phyloP scores from a whole-genome alignment of 2,113 vertebrate species.

The Oryzias celebensis region DNA sequence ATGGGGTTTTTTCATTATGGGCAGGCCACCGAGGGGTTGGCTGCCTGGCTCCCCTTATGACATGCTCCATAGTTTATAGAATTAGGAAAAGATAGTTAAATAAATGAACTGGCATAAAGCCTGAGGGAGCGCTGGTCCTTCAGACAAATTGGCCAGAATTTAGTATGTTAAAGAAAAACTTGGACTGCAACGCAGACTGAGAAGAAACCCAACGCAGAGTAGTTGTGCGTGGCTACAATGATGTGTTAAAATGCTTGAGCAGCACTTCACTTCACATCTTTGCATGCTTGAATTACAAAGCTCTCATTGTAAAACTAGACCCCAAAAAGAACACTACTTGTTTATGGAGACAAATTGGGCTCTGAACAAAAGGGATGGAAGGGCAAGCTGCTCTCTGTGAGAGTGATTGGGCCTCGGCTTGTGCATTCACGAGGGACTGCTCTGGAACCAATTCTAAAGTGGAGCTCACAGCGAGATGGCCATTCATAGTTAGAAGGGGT shows the following conservation, averaged over 20 bases:
- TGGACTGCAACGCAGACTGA: constrained; percentile 23
- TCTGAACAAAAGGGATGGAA: constrained; percentile 51
- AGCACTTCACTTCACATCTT: constrained; percentile 10
- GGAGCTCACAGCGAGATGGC: constrained; percentile 57
- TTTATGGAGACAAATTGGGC: constrained; percentile 63
- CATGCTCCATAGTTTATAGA: constrained; percentile 70
- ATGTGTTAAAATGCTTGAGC: constrained; percentile 16
- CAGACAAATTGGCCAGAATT: constrained; percentile 61
- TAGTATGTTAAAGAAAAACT: constrained; percentile 52
- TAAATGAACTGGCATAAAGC: constrained; percentile 66
- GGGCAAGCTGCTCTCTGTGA: constrained; percentile 63
- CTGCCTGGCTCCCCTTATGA: constrained; percentile 53
- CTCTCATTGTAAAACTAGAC: constrained; percentile 9
- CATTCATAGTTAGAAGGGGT: constrained; percentile 62
- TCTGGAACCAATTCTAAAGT: constrained; percentile 70
- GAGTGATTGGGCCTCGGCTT: constrained; percentile 50
- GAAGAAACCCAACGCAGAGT: background rate
- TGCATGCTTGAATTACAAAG: constrained; percentile 4
- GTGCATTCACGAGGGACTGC: constrained; percentile 66
- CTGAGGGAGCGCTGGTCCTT: constrained; percentile 54
- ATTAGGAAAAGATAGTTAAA: constrained; percentile 71
- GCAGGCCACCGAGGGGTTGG: constrained; percentile 64
- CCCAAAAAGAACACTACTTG: constrained; percentile 42
- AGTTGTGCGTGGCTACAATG: constrained; percentile 16
- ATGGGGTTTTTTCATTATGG: constrained; percentile 71